Evolutionary conservation across 2,888 invertebrate genomes (phyloP).

Genomic region (Metalampra italica): DNA sequence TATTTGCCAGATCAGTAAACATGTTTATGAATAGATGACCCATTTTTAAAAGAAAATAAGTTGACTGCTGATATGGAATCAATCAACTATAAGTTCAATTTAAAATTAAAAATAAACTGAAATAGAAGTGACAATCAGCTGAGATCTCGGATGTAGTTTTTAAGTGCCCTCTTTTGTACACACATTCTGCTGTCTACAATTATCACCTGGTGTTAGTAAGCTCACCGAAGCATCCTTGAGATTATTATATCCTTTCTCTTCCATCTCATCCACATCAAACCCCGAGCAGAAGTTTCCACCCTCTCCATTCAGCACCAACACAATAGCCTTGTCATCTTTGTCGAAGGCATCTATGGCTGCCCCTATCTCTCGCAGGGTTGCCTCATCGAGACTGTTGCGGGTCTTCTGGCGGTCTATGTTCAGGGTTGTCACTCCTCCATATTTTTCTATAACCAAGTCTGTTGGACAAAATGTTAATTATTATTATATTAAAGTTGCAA

Average conservation of each 20-base stretch:
- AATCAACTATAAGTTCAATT: no score
- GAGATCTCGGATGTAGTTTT: no score
- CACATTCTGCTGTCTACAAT: no score
- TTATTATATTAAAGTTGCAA: not conserved
- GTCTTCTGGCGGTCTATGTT: conserved; percentile 92
- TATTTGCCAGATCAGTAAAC: no score
- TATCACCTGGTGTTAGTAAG: no score
- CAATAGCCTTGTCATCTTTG: conserved; percentile 81
- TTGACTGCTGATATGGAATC: no score
- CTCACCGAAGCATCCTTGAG: conserved; percentile 64
- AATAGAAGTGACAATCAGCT: no score
- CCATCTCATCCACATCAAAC: conserved; percentile 90
- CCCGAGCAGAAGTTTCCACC: conserved; percentile 98
- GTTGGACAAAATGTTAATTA: conserved; percentile 13
- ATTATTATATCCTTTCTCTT: conserved; percentile 53
- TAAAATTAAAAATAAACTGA: no score
- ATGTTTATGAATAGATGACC: no score
- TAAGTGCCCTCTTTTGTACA: no score
- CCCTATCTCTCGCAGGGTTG: conserved; percentile 82
- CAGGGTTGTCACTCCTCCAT: conserved; percentile 84
- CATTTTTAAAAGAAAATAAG: no score
- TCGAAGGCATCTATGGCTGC: conserved; percentile 89
- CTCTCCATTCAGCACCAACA: conserved; percentile 90
- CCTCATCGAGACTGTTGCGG: conserved; percentile 89
- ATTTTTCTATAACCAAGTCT: conserved; percentile 79